Base-by-base conservation (phyloP, 2,113 vertebrate genomes). In the Asarcornis scutulata region DNA sequence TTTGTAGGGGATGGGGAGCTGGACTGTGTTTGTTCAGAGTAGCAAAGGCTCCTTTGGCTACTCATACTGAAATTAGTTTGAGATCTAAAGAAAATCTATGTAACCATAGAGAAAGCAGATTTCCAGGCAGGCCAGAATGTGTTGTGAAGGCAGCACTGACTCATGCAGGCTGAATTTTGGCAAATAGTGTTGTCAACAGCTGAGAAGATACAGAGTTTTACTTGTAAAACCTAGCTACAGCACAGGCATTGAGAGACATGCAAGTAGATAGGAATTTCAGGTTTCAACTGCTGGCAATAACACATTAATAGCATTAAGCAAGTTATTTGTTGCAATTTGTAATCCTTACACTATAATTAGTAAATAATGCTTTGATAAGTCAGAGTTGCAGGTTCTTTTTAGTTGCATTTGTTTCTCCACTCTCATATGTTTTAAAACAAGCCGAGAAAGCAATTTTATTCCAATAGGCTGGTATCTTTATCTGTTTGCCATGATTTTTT, bases 141-240 rank as follows among this genome's bases (percentile, higher is more conserved):
- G 87, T 81, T 91, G 72, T 63, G 63, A 86, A 91, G 38, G 72
- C 72, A 81, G 60, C 3, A 58, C 55, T 96, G 95, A 95, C 79
- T 95, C 96, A 95, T 38, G 55, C 72, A 74, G 84, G 29, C 59
- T 88, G 87, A 94, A 67, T 88, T 88, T 93, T 60, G 34, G 82
- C 55, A 95, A 91, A 89, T 64, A 80, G 44, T 68, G 88, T 93
- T 93, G 85, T 89, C 91, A 95, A 31, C 76, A 95, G 89, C 95
- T 91, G 94, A 91, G 89, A 86, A 89, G 69, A 69, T 77, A 85
- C 9, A 25, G 67, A 62, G 23, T 94, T 95, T 72, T 44, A 84
- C 21, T 85, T 92, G 81, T 83, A 87, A 48, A 91, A 63, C 26
- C 34, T 36, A 31, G 31, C 91, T 93, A 88, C 79, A 89, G 63